These are phyloP conservation scores for Turritopsis rubra DNA, from an alignment of 30 jellyfish, hydroid and myxozoan genomes.

Conservation along the genomic window DNA sequence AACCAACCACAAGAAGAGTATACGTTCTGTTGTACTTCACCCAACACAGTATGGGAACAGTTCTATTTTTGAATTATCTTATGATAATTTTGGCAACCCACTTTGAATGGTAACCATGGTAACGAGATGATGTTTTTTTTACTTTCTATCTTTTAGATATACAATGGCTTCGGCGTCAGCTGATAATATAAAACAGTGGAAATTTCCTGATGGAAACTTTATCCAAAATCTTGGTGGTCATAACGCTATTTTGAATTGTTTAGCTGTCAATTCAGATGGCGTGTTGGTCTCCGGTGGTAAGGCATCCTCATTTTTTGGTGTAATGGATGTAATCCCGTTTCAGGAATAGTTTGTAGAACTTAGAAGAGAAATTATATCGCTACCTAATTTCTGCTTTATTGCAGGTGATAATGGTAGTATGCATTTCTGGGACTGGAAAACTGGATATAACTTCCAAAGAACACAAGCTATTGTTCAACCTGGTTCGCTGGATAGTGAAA, in stretches of 20 bases:
- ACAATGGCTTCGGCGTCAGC: constrained; percentile 99
- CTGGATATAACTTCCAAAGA: constrained; percentile 95
- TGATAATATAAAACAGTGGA: constrained; percentile 99
- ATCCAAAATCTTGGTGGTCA: constrained; percentile 98
- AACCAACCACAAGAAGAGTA: constrained; percentile 98
- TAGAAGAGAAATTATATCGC: background rate
- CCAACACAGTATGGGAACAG: constrained; percentile 81
- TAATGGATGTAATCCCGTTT: background rate
- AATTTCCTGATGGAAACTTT: constrained; percentile 98
- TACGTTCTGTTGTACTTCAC: constrained; percentile 79
- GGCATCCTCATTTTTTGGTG: background rate
- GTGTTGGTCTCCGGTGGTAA: constrained; percentile 98
- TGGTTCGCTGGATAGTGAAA: constrained; percentile 99
- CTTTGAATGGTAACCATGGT: background rate
- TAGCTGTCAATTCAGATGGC: constrained; percentile 86
- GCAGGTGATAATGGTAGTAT: constrained; percentile 97
- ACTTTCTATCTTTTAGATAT: constrained; percentile 33
- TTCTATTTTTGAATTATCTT: background rate
- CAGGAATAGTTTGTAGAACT: too few relatives aligned
- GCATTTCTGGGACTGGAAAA: constrained; percentile 99
- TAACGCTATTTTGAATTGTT: constrained; percentile 90
- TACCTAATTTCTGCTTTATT: background rate
- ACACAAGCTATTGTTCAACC: constrained; percentile 93
- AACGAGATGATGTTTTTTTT: too few relatives aligned
- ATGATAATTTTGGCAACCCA: background rate